Base-by-base conservation (phyloP, 1,140 invertebrate genomes). In the Asbolus verrucosus region DNA sequence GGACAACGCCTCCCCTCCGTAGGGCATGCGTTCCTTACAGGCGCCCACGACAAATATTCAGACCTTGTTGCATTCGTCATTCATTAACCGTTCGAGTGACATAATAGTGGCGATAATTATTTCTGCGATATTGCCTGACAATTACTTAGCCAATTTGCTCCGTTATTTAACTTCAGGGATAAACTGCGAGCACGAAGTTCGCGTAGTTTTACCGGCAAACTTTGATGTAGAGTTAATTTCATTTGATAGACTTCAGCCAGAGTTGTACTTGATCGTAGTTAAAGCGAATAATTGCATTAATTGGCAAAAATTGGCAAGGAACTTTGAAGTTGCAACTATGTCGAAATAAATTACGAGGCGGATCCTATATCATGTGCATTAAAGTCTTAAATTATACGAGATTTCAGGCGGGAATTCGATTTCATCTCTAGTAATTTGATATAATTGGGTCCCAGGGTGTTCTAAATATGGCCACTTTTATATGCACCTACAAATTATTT, bases 1-100 rank as follows among this genome's bases (percentile, higher is more conserved):
- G 71, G 70, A 46, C 54, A 70, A 73, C 69, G 65, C 72, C 69
- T 67, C 72, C 68, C 66, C 54, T 27, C 50, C 30, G 24, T 39
- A 61, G 50, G 11, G 65, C 65, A 67, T 67, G 65, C 65, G 65
- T 67, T 60, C 62, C 33, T 1, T 38, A n/a, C 41, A n/a, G 19
- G 65, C 65, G 65, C 65, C 65, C 65, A 67, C 65, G 65, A 65
- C 62, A n/a, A 27, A n/a, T 39, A 65, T 27, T 43, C 41, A 30
- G 21, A 27, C 62, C 46, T 54, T 54, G 46, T 54, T 54, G 46
- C 46, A 54, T 24, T 14, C 46, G 21, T 54, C 46, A 54, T 54
- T 54, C 46, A 54, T 27, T 54, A 54, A 54, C 4, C 11, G 43
- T n/a, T 1, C 5, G 43, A 2, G 18, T 43, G 43, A 50, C 46